phyloP scores from a whole-genome alignment of 2,797 vertebrate species.

The Neosilurus mollespiculum region DNA sequence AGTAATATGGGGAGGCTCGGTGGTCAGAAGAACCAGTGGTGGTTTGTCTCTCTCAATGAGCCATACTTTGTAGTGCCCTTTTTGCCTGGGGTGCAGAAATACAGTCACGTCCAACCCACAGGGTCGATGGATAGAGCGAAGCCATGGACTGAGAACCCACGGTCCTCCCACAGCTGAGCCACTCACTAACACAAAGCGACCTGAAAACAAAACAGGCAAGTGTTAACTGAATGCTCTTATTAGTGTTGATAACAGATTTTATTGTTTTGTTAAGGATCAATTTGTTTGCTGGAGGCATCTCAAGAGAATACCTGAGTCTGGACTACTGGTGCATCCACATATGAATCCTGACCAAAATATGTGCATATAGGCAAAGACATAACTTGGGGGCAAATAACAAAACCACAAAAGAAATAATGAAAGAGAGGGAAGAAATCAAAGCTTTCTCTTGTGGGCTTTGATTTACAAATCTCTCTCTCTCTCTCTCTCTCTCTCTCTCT shows the following conservation, averaged over 20 bases:
- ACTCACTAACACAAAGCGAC: slow-evolving; percentile 76
- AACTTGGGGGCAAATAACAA: slow-evolving; percentile 38
- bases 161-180: slow-evolving; percentile 71
- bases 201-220: slow-evolving; percentile 51
- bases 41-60: slow-evolving; percentile 74
- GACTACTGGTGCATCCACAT: slow-evolving; percentile 4
- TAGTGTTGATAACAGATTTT: background rate
- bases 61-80: slow-evolving; percentile 75
- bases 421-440: slow-evolving; percentile 64
- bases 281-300: background rate
- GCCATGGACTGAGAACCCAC: slow-evolving; percentile 79
- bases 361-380: slow-evolving; percentile 38
- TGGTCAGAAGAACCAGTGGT: slow-evolving; percentile 70
- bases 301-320: background rate
- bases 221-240: background rate
- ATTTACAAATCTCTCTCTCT: slow-evolving; percentile 62
- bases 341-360: slow-evolving; percentile 24
- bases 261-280: background rate
- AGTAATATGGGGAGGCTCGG: slow-evolving; percentile 70
- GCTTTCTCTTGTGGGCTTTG: slow-evolving; percentile 61
- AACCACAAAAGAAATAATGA: slow-evolving; percentile 41
- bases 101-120: slow-evolving; percentile 76
- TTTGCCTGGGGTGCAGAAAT: slow-evolving; percentile 75
- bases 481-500: background rate
- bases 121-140: slow-evolving; percentile 61